Conservation (phyloP, 2,888 invertebrate genomes). For the Nephrocerus scutellatus region DNA sequence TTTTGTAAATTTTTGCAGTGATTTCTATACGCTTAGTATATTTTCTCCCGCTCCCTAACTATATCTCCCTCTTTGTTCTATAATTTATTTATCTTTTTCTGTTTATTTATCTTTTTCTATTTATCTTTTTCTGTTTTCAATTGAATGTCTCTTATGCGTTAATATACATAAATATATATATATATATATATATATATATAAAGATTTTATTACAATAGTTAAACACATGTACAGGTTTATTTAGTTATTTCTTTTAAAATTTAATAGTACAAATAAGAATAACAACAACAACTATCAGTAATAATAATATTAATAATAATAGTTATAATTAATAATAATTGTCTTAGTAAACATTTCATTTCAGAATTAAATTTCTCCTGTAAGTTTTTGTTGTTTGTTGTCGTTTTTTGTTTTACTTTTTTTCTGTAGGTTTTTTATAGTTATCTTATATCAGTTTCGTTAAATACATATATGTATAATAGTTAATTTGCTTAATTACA, state of each 20-base stretch:
- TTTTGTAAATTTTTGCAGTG: too few relatives aligned
- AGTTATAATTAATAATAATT: conserved; percentile 6
- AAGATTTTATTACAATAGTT: conserved; percentile 11
- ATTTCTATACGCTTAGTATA: conserved; percentile 5
- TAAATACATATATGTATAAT: too few relatives aligned
- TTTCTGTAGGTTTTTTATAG: too few relatives aligned
- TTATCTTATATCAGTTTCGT: too few relatives aligned
- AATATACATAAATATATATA: conserved; percentile 24
- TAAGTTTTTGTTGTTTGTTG: conserved; percentile 7
- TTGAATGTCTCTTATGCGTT: conserved; percentile 24
- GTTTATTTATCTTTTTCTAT: conserved; percentile 19
- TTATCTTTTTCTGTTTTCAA: conserved; percentile 21
- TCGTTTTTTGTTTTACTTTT: conserved; percentile 2
- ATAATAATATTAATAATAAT: conserved; percentile 1
- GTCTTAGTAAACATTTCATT: conserved; percentile 15
- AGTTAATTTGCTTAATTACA: too few relatives aligned
- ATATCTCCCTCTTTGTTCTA: conserved; percentile 4
- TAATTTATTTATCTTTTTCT: conserved; percentile 35
- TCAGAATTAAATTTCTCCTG: conserved; percentile 5
- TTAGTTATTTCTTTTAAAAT: background rate
- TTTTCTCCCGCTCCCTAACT: conserved; percentile 16
- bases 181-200: conserved; percentile 18
- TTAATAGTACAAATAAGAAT: conserved; percentile 12
- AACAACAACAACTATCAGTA: conserved; percentile 18
- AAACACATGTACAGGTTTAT: conserved; percentile 3